Evolutionary conservation across 2,888 invertebrate species (phyloP).

Genomic region (Lasioglossum oenotherae): DNA sequence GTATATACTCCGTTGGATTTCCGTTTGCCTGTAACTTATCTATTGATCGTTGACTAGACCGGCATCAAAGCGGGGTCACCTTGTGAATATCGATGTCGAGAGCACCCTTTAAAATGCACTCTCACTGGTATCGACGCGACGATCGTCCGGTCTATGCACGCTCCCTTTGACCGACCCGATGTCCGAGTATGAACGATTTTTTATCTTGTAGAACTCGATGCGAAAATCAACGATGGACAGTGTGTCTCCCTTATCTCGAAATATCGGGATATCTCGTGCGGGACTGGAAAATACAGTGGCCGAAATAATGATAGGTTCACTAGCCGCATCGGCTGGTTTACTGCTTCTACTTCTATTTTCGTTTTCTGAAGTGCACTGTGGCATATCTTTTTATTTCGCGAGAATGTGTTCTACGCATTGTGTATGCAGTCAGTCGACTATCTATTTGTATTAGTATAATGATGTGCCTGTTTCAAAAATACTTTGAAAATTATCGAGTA

Average conservation of each 20-base stretch:
- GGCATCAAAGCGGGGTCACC: conserved; percentile 25
- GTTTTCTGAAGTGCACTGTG: no score
- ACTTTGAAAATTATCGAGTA: no score
- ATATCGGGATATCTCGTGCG: no score
- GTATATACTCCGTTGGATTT: conserved; percentile 53
- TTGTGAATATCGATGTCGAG: conserved; percentile 52
- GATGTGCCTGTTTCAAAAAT: no score
- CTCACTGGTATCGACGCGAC: background rate
- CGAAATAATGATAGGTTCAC: no score
- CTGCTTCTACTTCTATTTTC: no score
- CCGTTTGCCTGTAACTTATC: conserved; percentile 62
- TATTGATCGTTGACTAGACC: conserved; percentile 53
- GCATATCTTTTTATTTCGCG: no score
- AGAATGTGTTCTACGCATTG: no score
- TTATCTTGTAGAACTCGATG: background rate
- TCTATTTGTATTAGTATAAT: no score
- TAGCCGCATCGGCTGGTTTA: no score
- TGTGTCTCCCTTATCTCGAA: background rate
- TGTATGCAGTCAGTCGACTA: no score
- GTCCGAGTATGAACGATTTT: background rate
- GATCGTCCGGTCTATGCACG: background rate
- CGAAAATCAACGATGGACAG: background rate
- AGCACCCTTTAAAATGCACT: conserved; percentile 8
- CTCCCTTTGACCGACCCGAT: background rate
- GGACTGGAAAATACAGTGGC: no score